Base-by-base conservation (phyloP, 1,140 invertebrate species). In the Scylla paramamosain region DNA sequence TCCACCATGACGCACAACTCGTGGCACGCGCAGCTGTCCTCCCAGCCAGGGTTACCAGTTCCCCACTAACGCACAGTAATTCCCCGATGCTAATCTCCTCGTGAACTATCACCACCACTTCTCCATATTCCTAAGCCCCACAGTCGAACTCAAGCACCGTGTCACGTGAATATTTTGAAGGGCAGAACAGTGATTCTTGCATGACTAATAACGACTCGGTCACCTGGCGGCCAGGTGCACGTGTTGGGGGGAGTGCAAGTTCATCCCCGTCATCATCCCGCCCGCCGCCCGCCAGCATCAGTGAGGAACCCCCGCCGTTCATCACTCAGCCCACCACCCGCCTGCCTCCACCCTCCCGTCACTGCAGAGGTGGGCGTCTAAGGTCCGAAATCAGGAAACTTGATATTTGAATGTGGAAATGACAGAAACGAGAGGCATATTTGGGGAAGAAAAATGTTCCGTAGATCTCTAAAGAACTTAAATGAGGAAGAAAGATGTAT, bases 191-290 rank as follows among this genome's bases (percentile, higher is more conserved):
- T 48, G 20, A 93, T 39, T 16, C 4, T 14, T 31, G n/a, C n/a
- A 1, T 45, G 2, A 14, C 1, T 31, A 83, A 31, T 39, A 12
- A n/a, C 25, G 45, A 31, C 28, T 45, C 1, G 25, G 93, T 52
- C 46, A 94, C 25, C 86, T 48, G 29, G 48, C 4, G 84, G 20
- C 93, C 93, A 94, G 93, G 86, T 94, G 84, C 86, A 94, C 93
- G 93, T 94, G 93, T 89, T 52, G 46, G 8, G 93, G 93, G 88
- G 93, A 59, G 84, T 94, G 93, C 93, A 94, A 94, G 93, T 94
- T 94, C 84, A 94, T 94, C 93, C 93, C 86, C 86, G 39, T 94
- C 93, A 94, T 88, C 93, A 31, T 87, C 48, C 52, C 52, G 93
- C 84, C 93, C 93, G 46, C 28, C 93, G 83, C 67, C 83, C 92